Evolutionary conservation across 2,888 invertebrate species (phyloP).

Genomic region (Pardosa pseudoannulata): DNA sequence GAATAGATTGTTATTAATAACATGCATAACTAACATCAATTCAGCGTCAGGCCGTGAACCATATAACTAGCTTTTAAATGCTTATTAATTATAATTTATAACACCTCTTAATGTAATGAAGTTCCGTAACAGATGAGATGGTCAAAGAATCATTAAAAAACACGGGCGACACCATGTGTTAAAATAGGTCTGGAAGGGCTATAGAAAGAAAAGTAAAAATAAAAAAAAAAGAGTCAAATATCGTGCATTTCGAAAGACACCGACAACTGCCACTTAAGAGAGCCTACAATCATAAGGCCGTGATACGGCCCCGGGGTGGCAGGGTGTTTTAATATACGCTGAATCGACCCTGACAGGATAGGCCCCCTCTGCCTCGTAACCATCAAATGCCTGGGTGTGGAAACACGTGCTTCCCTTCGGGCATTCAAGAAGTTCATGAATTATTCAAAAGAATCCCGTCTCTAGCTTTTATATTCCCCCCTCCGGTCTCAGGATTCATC

Average conservation of each 20-base stretch:
- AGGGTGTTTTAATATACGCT: background rate
- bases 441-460: conserved; percentile 3
- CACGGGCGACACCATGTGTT: background rate
- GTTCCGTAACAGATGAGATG: background rate
- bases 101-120: background rate
- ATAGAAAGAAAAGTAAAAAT: too few species aligned
- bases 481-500: background rate
- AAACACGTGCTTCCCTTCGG: conserved; percentile 2
- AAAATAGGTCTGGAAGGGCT: background rate
- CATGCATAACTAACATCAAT: too few species aligned
- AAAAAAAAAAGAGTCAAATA: background rate
- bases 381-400: background rate
- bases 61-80: background rate
- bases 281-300: background rate
- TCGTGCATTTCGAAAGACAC: background rate
- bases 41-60: too few species aligned
- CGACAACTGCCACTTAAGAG: background rate
- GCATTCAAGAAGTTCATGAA: background rate
- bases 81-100: background rate
- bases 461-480: background rate
- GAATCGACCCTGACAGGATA: conserved; percentile 5
- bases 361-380: background rate
- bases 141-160: background rate
- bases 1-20: too few species aligned
- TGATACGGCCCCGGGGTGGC: background rate